Conservation (phyloP, 2,888 invertebrate genomes). For the Criorhina ranunculi region DNA sequence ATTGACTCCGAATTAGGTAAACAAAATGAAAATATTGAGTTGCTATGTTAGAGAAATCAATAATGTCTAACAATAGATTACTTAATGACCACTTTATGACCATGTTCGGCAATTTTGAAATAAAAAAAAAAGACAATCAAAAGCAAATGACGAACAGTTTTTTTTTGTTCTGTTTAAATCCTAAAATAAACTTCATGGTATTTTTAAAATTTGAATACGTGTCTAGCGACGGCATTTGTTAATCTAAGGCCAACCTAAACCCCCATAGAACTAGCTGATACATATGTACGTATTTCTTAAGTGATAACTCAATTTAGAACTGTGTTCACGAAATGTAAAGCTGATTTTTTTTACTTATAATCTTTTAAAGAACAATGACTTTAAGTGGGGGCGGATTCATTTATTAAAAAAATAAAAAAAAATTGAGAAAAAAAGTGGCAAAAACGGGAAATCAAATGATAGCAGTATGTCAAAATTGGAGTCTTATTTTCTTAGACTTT, state of each 20-base stretch:
- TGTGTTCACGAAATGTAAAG: neutral
- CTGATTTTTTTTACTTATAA: neutral
- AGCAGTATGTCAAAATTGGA: no score
- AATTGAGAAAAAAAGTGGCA: no score
- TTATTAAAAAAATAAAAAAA: neutral
- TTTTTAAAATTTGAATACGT: neutral
- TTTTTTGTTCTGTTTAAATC: conserved; percentile 15
- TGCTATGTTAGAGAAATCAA: no score
- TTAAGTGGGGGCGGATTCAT: neutral
- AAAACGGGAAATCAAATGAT: no score
- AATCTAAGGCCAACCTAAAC: conserved; percentile 14
- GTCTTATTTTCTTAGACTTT: no score
- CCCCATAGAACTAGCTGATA: neutral
- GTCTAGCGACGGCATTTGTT: neutral
- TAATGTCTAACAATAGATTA: no score
- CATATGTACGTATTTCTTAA: neutral
- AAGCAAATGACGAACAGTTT: neutral
- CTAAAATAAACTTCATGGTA: conserved; percentile 4
- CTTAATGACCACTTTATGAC: no score
- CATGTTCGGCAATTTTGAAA: no score
- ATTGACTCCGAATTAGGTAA: no score
- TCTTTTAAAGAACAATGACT: neutral
- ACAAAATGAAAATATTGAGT: no score
- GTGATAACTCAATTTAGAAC: conserved; percentile 6
- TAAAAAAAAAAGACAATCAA: neutral